These are phyloP conservation scores for Carterocephalus palaemon DNA, from an alignment of 2,888 invertebrate genomes.

Conservation along the genomic window DNA sequence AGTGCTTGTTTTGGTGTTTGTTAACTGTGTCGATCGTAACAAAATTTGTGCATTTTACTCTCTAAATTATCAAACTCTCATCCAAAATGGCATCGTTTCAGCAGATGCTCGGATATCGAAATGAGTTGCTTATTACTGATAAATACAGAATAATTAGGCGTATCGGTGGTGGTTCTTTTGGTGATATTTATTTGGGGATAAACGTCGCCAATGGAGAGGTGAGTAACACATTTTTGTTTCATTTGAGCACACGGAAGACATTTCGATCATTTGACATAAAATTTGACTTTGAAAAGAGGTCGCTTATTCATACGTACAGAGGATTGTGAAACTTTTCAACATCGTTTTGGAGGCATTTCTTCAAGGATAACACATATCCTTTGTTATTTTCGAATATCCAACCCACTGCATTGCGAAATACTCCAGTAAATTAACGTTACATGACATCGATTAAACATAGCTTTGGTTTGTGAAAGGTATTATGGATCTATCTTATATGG, in stretches of 20 bases:
- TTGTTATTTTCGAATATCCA: constrained; percentile 7
- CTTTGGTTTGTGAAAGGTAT: neutral
- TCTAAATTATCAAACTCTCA: constrained; percentile 28
- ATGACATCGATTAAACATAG: neutral
- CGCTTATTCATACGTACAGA: constrained; percentile 12
- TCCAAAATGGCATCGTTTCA: constrained; percentile 41
- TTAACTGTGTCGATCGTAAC: constrained; percentile 34
- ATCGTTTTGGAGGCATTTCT: constrained; percentile 11
- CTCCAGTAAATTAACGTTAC: too few relatives aligned
- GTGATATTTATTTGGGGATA: constrained; percentile 98
- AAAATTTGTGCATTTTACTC: constrained; percentile 34
- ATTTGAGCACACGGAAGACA: too few relatives aligned
- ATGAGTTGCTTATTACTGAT: constrained; percentile 83
- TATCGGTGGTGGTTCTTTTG: constrained; percentile 99
- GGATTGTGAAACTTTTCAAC: constrained; percentile 29
- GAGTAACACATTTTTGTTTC: constrained; percentile 42
- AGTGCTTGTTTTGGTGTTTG: constrained; percentile 38
- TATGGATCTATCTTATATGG: too few relatives aligned
- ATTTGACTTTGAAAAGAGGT: constrained; percentile 30
- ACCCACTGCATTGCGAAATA: too few relatives aligned
- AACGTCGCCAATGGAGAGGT: constrained; percentile 95
- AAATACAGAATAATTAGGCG: constrained; percentile 97
- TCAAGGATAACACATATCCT: constrained; percentile 21
- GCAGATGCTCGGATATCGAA: constrained; percentile 36
- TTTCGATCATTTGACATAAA: constrained; percentile 13